Evolutionary conservation across 2,888 invertebrate genomes (phyloP).

Genomic region (Alentia gelatinosa): DNA sequence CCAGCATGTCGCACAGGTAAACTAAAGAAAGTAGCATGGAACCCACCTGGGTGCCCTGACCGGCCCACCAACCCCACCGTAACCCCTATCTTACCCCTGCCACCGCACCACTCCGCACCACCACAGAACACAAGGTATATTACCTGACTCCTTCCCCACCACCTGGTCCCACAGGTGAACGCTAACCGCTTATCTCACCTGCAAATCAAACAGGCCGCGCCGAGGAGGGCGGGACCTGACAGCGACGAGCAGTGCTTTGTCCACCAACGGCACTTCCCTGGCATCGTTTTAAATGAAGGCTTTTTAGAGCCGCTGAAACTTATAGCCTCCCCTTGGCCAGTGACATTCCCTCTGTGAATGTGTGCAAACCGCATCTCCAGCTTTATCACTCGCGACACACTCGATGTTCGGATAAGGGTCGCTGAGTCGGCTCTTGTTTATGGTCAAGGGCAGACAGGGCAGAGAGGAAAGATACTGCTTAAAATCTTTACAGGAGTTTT

Average conservation of each 20-base stretch:
- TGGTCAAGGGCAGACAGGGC: neutral
- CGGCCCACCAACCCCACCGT: neutral
- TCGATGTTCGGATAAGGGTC: neutral
- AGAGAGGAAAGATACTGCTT: neutral
- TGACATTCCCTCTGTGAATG: neutral
- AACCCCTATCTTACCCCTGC: neutral
- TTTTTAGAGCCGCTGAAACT: neutral
- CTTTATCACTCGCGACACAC: conserved; percentile 4
- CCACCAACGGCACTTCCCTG: neutral
- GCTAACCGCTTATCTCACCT: conserved; percentile 21
- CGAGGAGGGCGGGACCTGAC: neutral
- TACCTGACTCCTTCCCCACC: neutral
- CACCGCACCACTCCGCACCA: neutral
- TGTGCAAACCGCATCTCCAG: neutral
- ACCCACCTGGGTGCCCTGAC: conserved; percentile 21
- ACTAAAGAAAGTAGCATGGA: conserved; percentile 6
- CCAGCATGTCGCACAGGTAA: conserved; percentile 48
- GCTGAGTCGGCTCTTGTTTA: neutral
- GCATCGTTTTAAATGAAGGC: conserved; percentile 12
- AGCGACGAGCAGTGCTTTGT: conserved; percentile 21
- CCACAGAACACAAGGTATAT: neutral
- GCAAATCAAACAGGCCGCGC: neutral
- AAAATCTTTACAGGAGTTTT: too few species aligned
- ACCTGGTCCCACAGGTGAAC: conserved; percentile 40
- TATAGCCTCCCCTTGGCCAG: neutral